Base-by-base conservation (phyloP, 2,888 invertebrate species). In the Drosophila paucipuncta region DNA sequence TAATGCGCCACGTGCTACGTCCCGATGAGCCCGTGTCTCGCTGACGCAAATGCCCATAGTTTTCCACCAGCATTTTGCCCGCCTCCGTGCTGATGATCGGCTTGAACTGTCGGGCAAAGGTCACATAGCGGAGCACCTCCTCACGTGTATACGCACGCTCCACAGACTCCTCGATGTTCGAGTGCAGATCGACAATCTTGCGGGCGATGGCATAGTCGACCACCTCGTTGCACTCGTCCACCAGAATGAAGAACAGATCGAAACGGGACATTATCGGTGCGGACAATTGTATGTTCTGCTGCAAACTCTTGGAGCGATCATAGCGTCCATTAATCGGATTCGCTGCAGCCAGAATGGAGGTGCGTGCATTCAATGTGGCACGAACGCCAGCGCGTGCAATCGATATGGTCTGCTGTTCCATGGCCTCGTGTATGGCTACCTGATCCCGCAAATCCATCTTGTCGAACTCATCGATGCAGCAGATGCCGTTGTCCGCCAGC, bases 331-430 rank as follows among this genome's bases (percentile, higher is more conserved):
- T 98, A 39, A 99, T 96, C 0, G 99, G 99, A 94, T 99, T 99
- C 0, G 99, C 99, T 0, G 99, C 99, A 0, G 99, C 99, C 68
- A 99, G 94, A 82, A 99, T 99, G 0, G 99, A 99, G 0, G 99
- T 99, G 47, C 99, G 95, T 0, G 99, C 99, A 94, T 99, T 99
- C 30, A 99, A 94, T 0, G 99, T 99, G 0, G 99, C 99, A 83
- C 99, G 95, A 0, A 99, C 97, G 2, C 99, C 99, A 0, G 99
- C 98, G 95, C 99, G 99, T 0, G 99, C 99, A 69, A 99, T 95
- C 0, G 99, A 99, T 84, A 99, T 99, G 0, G 99, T 99, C 94
- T 99, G 99, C 92, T 99, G 99, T 94, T 99, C 99, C 99, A 99
- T 99, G 5, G 99, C 99, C 94, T 99, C 99, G 94, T 99, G 99